Evolutionary conservation across 1,140 invertebrate species (phyloP).

Genomic region (Scylla paramamosain): DNA sequence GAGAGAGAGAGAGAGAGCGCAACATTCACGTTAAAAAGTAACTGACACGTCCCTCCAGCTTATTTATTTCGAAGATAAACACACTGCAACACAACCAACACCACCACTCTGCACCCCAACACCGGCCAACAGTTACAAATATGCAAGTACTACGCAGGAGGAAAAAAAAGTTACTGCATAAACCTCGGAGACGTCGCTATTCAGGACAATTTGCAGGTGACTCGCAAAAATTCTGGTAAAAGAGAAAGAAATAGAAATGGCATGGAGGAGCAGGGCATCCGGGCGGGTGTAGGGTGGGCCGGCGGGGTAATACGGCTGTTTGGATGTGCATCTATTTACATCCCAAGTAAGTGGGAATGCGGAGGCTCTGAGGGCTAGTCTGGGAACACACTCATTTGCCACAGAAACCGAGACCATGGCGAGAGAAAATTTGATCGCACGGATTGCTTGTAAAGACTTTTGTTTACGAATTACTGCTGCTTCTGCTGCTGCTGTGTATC

Average conservation of each 20-base stretch:
- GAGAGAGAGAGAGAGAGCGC: neutral
- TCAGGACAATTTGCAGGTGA: constrained; percentile 48
- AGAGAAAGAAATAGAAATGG: neutral
- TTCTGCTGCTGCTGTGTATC: too few species aligned
- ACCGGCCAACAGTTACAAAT: neutral
- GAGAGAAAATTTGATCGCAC: neutral
- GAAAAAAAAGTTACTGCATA: neutral
- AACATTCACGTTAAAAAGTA: neutral
- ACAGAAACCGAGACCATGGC: neutral
- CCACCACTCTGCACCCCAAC: neutral
- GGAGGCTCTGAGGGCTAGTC: neutral
- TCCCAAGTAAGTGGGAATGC: constrained; percentile 52
- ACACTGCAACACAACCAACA: neutral
- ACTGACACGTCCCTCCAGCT: neutral
- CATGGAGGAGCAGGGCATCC: neutral
- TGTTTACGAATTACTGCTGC: neutral
- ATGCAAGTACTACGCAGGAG: constrained; percentile 12
- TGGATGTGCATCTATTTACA: constrained; percentile 70
- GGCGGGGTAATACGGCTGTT: constrained; percentile 47
- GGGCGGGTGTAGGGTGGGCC: constrained; percentile 24
- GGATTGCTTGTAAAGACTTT: neutral
- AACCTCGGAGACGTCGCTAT: neutral
- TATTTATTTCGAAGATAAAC: neutral
- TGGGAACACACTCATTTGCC: constrained; percentile 19
- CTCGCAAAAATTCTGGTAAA: constrained; percentile 6